A percentile compares a stretch with the other conserved stretches of the same genome.
phyloP scores from a whole-genome alignment of 1,140 invertebrate species.

The Diploscapter pachys region DNA sequence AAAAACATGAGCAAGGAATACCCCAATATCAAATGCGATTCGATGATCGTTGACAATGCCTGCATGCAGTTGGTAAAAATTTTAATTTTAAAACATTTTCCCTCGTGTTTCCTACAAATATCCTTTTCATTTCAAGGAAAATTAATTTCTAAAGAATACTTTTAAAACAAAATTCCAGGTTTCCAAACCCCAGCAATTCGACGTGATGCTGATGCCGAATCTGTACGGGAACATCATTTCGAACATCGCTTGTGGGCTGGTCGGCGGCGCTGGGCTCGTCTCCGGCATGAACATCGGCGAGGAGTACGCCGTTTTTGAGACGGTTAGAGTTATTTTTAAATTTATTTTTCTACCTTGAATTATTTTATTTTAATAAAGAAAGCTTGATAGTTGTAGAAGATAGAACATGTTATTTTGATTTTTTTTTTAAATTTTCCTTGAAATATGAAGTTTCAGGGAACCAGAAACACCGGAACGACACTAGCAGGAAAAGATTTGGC shows the following conservation, averaged over 20 bases:
- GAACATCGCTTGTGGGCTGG: slow-evolving; percentile 89
- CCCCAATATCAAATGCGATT: slow-evolving; percentile 47
- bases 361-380: no score
- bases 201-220: slow-evolving; percentile 96
- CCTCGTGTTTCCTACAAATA: not conserved
- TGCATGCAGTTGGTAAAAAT: slow-evolving; percentile 78
- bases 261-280: slow-evolving; percentile 89
- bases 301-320: slow-evolving; percentile 70
- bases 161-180: slow-evolving; percentile 2
- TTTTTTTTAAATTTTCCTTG: no score
- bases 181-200: slow-evolving; percentile 92
- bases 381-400: no score
- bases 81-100: not conserved
- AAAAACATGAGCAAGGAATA: slow-evolving; percentile 43
- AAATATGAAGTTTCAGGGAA: slow-evolving; percentile 65
- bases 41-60: slow-evolving; percentile 55
- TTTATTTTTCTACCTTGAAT: no score
- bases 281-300: slow-evolving; percentile 87
- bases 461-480: slow-evolving; percentile 84
- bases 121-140: not conserved
- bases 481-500: slow-evolving; percentile 92
- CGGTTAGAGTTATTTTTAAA: slow-evolving; percentile 65
- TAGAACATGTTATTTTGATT: no score
- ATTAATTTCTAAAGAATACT: no score
- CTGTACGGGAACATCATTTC: slow-evolving; percentile 95